Percentiles rank a stretch among this genome's conserved stretches.
Conservation (phyloP, 2,888 invertebrate species). For the Chrysina gloriosa region DNA sequence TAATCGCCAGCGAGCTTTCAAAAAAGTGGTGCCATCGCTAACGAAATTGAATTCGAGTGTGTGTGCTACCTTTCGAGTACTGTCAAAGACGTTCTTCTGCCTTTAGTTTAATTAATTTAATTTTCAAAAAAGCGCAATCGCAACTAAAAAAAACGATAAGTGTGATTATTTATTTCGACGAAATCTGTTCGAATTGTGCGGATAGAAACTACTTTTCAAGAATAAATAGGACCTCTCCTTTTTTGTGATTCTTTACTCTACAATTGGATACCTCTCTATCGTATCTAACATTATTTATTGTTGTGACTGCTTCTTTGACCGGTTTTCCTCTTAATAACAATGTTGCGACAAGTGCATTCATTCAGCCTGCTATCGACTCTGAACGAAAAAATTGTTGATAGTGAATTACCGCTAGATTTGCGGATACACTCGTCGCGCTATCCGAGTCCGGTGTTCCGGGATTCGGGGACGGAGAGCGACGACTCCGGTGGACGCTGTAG, state of each 20-base stretch:
- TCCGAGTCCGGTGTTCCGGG: conserved; percentile 61
- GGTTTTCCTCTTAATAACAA: conserved; percentile 8
- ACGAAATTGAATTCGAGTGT: background rate
- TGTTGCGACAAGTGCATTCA: conserved; percentile 37
- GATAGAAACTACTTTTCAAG: too few species aligned
- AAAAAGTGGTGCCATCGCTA: background rate
- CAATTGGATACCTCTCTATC: too few species aligned
- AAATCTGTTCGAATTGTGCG: too few species aligned
- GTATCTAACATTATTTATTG: background rate
- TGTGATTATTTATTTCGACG: conserved; percentile 14
- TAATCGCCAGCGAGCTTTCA: background rate
- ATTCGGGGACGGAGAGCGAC: conserved; percentile 82
- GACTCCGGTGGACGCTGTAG: conserved; percentile 80
- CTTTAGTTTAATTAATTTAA: background rate
- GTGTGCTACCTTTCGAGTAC: background rate
- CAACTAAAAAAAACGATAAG: background rate
- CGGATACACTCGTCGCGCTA: conserved; percentile 71
- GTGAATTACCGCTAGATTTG: conserved; percentile 79
- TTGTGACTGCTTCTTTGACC: background rate
- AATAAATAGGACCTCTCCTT: too few species aligned
- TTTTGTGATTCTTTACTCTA: too few species aligned
- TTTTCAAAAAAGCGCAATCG: background rate
- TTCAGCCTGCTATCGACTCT: conserved; percentile 28
- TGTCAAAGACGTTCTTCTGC: conserved; percentile 4
- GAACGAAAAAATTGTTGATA: conserved; percentile 28